These are phyloP conservation scores for Sebastolobus altivelis DNA, from an alignment of 2,797 vertebrate species.

Conservation along the genomic window DNA sequence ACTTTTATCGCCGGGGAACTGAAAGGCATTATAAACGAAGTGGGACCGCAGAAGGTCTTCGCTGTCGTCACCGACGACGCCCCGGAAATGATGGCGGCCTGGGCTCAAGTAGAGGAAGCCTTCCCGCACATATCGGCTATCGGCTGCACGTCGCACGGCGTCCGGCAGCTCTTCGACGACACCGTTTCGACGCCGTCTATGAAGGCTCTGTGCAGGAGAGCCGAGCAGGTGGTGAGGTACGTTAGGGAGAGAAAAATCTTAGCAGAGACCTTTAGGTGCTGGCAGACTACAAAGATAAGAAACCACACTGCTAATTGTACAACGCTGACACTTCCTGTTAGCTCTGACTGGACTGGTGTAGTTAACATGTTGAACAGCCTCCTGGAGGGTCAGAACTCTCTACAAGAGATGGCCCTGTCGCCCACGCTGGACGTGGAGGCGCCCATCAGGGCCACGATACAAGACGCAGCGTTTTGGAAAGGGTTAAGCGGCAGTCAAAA, in stretches of 20 bases:
- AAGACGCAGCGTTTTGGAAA: slow-evolving; percentile 68
- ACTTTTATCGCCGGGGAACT: slow-evolving; percentile 41
- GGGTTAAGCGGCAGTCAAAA: slow-evolving; percentile 52
- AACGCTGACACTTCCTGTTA: slow-evolving; percentile 26
- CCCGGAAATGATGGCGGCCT: slow-evolving; percentile 50
- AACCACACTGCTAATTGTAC: slow-evolving; percentile 11
- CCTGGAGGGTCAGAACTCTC: slow-evolving; percentile 58
- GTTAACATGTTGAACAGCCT: slow-evolving; percentile 62
- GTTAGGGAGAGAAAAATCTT: slow-evolving; percentile 29
- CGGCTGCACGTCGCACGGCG: slow-evolving; percentile 43
- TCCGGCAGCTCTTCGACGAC: slow-evolving; percentile 51
- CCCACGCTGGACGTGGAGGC: slow-evolving; percentile 36
- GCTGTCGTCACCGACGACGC: slow-evolving; percentile 58
- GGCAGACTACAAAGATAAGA: slow-evolving; percentile 42
- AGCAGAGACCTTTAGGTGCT: slow-evolving; percentile 35
- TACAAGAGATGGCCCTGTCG: slow-evolving; percentile 63
- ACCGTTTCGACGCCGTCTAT: slow-evolving; percentile 41
- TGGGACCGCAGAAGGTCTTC: slow-evolving; percentile 64
- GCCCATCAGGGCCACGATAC: slow-evolving; percentile 43
- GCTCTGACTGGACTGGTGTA: slow-evolving; percentile 47
- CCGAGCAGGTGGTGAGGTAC: slow-evolving; percentile 54
- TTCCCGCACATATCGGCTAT: slow-evolving; percentile 60
- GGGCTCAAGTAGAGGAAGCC: slow-evolving; percentile 60
- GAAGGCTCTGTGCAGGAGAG: slow-evolving; percentile 51
- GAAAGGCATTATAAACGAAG: slow-evolving; percentile 57